These are phyloP conservation scores for Cossypha dichroa DNA, from an alignment of 2,797 vertebrate species.

Conservation along the genomic window DNA sequence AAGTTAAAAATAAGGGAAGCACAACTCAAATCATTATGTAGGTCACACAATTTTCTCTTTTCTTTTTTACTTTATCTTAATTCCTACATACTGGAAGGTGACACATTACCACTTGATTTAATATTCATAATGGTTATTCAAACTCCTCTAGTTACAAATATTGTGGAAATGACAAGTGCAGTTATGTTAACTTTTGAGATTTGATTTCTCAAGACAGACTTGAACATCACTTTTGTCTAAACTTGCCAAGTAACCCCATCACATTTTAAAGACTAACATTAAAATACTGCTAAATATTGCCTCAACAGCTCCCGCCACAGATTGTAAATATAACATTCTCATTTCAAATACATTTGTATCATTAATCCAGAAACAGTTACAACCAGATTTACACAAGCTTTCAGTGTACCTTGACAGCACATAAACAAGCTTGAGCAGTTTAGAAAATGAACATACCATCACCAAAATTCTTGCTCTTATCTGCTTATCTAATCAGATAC, in stretches of 20 bases:
- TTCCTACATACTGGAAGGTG: not conserved
- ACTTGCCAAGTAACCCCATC: not conserved
- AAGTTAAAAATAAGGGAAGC: not conserved
- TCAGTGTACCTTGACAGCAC: not conserved
- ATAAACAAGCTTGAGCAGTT: not conserved
- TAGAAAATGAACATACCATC: not conserved
- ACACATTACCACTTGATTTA: not conserved
- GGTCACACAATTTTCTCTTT: too few relatives aligned
- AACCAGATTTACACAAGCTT: not conserved
- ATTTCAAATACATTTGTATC: not conserved
- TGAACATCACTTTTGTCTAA: fast-evolving
- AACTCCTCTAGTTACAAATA: not conserved
- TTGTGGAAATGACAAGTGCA: not conserved
- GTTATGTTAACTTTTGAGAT: not conserved
- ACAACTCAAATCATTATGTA: not conserved
- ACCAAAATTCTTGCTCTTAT: not conserved
- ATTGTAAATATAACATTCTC: not conserved
- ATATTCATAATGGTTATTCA: not conserved
- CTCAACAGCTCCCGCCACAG: not conserved
- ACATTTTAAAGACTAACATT: not conserved
- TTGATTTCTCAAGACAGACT: not conserved
- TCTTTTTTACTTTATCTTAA: not conserved
- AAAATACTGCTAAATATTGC: not conserved
- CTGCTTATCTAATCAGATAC: not conserved
- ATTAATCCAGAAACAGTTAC: not conserved